A percentile compares a stretch with the other conserved stretches of the same genome.
Conservation (phyloP, 2,888 invertebrate genomes). For the Cremastinae sp. region DNA sequence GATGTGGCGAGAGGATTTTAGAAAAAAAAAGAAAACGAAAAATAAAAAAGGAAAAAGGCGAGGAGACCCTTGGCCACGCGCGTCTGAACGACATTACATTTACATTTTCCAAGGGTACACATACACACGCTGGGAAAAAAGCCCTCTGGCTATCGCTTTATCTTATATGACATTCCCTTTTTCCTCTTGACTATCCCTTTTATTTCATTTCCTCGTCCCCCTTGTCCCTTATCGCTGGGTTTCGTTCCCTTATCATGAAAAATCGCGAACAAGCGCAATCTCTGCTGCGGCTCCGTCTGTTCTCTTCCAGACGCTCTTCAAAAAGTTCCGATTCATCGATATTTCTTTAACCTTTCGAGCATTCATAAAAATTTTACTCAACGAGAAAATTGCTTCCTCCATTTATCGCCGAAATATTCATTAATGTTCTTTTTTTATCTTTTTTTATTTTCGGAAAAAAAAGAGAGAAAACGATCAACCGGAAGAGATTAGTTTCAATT, state of each 20-base stretch:
- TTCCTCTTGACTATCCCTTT: neutral
- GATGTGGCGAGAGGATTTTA: slow-evolving; percentile 37
- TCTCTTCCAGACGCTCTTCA: neutral
- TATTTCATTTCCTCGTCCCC: no score
- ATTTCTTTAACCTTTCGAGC: no score
- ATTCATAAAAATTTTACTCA: no score
- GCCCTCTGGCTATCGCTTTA: slow-evolving; percentile 27
- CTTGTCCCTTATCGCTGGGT: no score
- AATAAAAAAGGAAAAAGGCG: slow-evolving; percentile 5
- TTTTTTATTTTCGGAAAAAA: neutral
- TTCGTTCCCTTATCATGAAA: neutral
- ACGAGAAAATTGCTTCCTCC: no score
- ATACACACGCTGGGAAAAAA: slow-evolving; percentile 2
- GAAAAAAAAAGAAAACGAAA: no score
- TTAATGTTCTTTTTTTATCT: no score
- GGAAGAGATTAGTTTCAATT: neutral
- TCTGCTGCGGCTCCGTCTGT: neutral
- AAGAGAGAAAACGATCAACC: neutral
- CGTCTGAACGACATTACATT: slow-evolving; percentile 58
- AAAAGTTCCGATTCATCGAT: neutral
- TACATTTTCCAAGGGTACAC: slow-evolving; percentile 56
- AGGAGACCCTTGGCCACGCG: slow-evolving; percentile 22
- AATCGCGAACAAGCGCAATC: neutral
- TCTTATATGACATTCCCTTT: slow-evolving; percentile 25
- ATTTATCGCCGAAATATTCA: no score